These are phyloP conservation scores for Sericinus montela DNA, from an alignment of 2,888 invertebrate genomes.

Conservation along the genomic window DNA sequence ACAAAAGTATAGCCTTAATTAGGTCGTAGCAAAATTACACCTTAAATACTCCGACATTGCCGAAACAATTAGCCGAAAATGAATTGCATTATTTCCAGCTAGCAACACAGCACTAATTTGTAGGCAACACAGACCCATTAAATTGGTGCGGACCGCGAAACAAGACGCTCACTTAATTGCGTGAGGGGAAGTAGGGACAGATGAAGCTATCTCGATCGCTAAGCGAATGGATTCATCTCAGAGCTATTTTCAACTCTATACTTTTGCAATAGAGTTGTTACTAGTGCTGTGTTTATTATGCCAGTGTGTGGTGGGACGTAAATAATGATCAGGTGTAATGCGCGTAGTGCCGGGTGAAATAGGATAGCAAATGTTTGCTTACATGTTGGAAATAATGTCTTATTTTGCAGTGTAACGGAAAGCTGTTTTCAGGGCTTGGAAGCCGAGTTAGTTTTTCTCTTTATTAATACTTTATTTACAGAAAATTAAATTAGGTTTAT, in stretches of 20 bases:
- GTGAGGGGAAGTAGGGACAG: constrained; percentile 39
- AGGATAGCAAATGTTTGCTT: constrained; percentile 7
- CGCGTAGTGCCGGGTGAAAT: constrained; percentile 1
- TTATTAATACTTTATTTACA: too few relatives aligned
- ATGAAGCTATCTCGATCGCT: constrained; percentile 48
- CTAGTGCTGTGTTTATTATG: neutral
- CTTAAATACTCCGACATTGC: too few relatives aligned
- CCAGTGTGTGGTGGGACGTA: neutral
- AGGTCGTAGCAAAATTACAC: too few relatives aligned
- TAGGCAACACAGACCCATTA: constrained; percentile 38
- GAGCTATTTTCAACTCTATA: neutral
- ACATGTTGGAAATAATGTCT: neutral
- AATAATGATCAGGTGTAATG: constrained; percentile 1
- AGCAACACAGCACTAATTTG: constrained; percentile 24
- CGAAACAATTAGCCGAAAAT: constrained; percentile 12
- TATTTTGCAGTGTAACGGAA: neutral
- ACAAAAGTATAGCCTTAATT: too few relatives aligned
- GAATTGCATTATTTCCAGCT: constrained; percentile 16
- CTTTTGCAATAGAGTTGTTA: neutral
- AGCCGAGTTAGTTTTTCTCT: too few relatives aligned
- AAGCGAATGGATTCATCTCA: neutral
- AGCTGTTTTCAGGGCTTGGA: too few relatives aligned
- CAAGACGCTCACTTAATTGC: constrained; percentile 51
- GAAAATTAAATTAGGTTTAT: too few relatives aligned
- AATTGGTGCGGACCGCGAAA: constrained; percentile 53